Evolutionary conservation across 2,113 vertebrate genomes (phyloP).

Genomic region (Perca flavescens): DNA sequence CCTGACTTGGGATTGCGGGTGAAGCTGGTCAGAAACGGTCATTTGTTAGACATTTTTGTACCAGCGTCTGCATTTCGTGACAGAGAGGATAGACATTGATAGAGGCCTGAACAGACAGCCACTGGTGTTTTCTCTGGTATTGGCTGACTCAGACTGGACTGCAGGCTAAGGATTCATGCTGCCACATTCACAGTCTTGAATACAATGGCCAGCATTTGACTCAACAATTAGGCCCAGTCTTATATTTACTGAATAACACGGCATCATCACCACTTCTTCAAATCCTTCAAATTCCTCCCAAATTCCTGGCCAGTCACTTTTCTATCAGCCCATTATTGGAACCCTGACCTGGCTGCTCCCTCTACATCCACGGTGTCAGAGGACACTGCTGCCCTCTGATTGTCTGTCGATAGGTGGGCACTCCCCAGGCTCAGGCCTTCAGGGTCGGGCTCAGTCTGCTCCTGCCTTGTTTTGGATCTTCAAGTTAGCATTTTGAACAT

Average conservation of each 20-base stretch:
- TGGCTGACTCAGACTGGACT: conserved; percentile 9
- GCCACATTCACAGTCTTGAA: conserved; percentile 9
- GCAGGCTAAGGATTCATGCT: conserved; percentile 5
- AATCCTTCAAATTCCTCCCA: conserved; percentile 53
- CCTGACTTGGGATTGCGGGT: background rate
- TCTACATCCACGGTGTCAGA: background rate
- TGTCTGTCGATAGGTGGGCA: background rate
- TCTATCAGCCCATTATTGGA: conserved; percentile 48
- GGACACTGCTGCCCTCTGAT: background rate
- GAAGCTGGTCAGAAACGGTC: background rate
- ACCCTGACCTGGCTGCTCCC: background rate
- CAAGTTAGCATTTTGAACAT: background rate
- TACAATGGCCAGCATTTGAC: conserved; percentile 49
- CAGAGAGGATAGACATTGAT: background rate
- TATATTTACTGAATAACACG: background rate
- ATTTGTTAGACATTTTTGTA: background rate
- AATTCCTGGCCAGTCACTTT: conserved; percentile 51
- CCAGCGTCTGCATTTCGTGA: background rate
- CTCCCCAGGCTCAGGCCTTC: background rate
- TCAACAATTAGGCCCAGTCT: conserved; percentile 40
- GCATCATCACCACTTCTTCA: conserved; percentile 30
- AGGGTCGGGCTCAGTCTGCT: background rate
- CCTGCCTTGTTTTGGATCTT: background rate
- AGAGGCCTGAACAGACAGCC: background rate
- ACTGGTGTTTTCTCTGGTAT: background rate